These are phyloP conservation scores for Cryptotis parvus DNA, from an alignment of 2,113 vertebrate genomes.

Conservation along the genomic window DNA sequence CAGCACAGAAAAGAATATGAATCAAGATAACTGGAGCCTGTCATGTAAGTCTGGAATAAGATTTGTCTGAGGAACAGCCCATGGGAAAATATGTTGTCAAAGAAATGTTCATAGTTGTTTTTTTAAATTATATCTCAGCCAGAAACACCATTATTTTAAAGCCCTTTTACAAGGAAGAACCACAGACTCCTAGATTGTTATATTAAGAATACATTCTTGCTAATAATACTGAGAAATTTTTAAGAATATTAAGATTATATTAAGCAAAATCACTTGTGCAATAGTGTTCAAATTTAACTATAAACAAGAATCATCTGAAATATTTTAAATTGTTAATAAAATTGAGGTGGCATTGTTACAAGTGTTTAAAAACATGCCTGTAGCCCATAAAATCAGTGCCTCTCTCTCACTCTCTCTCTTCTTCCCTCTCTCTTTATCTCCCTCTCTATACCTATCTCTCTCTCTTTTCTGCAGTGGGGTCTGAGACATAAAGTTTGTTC, in stretches of 20 bases:
- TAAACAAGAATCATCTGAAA: not conserved
- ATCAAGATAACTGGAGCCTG: constrained; percentile 67
- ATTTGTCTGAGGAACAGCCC: not conserved
- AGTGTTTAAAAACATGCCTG: no score
- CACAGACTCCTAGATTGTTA: not conserved
- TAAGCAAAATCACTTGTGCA: no score
- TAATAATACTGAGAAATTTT: not conserved
- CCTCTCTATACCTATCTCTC: no score
- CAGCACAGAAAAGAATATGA: constrained; percentile 62
- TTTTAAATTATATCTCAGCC: not conserved
- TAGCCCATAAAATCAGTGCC: no score
- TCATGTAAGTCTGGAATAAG: constrained; percentile 1
- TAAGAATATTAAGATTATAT: no score
- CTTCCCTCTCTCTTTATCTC: no score
- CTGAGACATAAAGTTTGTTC: no score
- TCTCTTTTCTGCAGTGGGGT: no score
- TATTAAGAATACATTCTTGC: not conserved
- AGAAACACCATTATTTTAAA: not conserved
- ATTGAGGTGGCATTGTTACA: no score
- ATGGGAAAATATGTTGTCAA: not conserved
- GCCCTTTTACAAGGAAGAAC: not conserved
- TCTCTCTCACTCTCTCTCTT: no score
- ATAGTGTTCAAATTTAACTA: accelerated
- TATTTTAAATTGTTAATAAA: not conserved
- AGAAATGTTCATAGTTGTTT: not conserved